phyloP scores from a whole-genome alignment of 2,888 invertebrate species.

The Sylvicola cinctus region DNA sequence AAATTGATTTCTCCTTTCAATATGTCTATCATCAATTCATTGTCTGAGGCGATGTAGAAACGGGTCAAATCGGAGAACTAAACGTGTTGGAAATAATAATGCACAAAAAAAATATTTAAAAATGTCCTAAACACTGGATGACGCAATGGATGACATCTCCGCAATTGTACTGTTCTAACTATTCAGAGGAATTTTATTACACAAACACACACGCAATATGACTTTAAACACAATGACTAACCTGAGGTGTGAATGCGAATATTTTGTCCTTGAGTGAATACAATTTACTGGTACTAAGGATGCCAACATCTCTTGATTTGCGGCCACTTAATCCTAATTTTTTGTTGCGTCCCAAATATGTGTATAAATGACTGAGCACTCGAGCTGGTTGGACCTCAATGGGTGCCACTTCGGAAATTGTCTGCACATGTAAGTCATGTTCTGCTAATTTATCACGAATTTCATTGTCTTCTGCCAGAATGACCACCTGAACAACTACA shows the following conservation, averaged over 20 bases:
- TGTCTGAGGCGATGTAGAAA: slow-evolving; percentile 97
- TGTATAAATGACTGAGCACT: slow-evolving; percentile 86
- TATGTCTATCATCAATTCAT: slow-evolving; percentile 93
- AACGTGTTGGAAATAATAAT: slow-evolving; percentile 7
- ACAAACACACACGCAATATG: no score
- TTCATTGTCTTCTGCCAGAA: slow-evolving; percentile 82
- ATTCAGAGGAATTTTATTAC: no score
- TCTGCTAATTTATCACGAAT: slow-evolving; percentile 76
- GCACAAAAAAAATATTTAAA: background rate
- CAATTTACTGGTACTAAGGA: slow-evolving; percentile 92
- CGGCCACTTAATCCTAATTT: slow-evolving; percentile 88
- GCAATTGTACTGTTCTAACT: no score
- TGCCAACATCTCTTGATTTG: slow-evolving; percentile 88
- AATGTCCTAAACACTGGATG: background rate
- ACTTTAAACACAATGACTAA: no score
- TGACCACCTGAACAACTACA: slow-evolving; percentile 93
- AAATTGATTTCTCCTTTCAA: slow-evolving; percentile 94
- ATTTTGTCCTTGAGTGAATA: slow-evolving; percentile 90
- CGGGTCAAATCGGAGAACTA: slow-evolving; percentile 95
- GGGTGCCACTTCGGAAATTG: slow-evolving; percentile 80
- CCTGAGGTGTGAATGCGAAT: slow-evolving; percentile 98
- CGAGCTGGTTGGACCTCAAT: slow-evolving; percentile 96
- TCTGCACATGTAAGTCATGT: slow-evolving; percentile 83
- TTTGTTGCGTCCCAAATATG: slow-evolving; percentile 82
- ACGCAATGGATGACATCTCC: no score